Base-by-base conservation (phyloP, 2,888 invertebrate species). In the Chrysotoxum bicinctum region DNA sequence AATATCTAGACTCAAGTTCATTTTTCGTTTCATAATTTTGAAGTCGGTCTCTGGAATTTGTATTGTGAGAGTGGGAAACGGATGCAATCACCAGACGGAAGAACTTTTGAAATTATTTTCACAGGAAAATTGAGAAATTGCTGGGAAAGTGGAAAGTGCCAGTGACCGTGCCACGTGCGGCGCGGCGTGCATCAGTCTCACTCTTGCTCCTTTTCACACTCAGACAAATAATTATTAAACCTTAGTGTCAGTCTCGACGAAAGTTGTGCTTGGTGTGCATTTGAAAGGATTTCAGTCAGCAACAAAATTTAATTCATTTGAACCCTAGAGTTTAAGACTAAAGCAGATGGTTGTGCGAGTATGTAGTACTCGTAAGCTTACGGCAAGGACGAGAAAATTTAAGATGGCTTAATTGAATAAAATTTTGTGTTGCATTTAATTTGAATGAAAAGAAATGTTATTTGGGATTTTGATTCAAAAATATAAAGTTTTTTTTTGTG, bases 71-170 rank as follows among this genome's bases (percentile, higher is more conserved):
- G 16, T 1, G 40, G 60, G n/a, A 23, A 43, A 8, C 60, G 60
- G 60, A 40, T 62, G 26, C 62, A 62, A 62, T 62, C 62, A 62
- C 26, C 40, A 62, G 43, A 62, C 62, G 62, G 62, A 60, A 60
- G n/a, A 60, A 43, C 62, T 62, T 30, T 30, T 16, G 43, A 62
- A 62, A 62, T 62, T 43, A 62, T 62, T 62, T 62, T 62, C 62
- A 43, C 62, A 62, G 43, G 43, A 62, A 62, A 62, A 62, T 62
- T 40, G 43, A 62, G 43, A 43, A 43, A 43, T 26, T 43, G 62
- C 40, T 58, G 7, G n/a, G 40, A 40, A 40, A 43, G 14, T 21
- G 14, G 19, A 26, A 40, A 60, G n/a, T 40, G 60, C 43, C 62
- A 62, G 43, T 62, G 62, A 60, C 60, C 60, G 60, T 26, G n/a